Percentiles rank a stretch among this genome's conserved stretches.
phyloP scores from a whole-genome alignment of 2,113 vertebrate genomes.

The Paratilapia polleni region DNA sequence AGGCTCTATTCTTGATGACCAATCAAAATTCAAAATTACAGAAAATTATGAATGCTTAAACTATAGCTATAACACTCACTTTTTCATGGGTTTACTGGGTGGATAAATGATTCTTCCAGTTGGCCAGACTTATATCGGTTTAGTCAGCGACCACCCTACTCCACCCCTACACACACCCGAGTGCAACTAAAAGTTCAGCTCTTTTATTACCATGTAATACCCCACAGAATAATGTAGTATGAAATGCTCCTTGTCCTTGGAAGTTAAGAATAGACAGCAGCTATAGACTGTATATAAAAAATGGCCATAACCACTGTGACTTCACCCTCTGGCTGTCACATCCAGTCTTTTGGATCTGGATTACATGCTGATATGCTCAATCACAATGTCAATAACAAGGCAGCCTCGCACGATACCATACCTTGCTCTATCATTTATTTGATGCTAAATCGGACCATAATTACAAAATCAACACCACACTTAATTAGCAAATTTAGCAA shows the following conservation, averaged over 20 bases:
- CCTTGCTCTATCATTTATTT: neutral
- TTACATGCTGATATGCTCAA: too few species aligned
- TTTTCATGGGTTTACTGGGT: neutral
- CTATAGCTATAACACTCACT: neutral
- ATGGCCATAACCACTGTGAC: too few species aligned
- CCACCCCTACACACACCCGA: neutral
- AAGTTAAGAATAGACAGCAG: neutral
- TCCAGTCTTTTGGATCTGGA: too few species aligned
- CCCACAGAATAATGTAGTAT: neutral
- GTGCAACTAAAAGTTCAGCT: accelerated
- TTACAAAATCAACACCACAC: neutral
- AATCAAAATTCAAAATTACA: too few species aligned
- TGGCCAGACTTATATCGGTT: neutral
- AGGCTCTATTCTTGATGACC: neutral
- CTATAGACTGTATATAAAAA: neutral
- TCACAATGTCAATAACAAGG: too few species aligned
- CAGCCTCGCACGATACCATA: too few species aligned
- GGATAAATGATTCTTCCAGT: neutral
- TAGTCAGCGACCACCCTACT: neutral
- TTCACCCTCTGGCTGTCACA: too few species aligned
- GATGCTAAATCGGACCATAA: neutral
- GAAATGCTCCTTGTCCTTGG: neutral
- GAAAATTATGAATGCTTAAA: too few species aligned
- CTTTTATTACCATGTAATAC: neutral
- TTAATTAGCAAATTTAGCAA: neutral